phyloP scores from a whole-genome alignment of 2,113 vertebrate genomes.

The Australoheros scitulus region DNA sequence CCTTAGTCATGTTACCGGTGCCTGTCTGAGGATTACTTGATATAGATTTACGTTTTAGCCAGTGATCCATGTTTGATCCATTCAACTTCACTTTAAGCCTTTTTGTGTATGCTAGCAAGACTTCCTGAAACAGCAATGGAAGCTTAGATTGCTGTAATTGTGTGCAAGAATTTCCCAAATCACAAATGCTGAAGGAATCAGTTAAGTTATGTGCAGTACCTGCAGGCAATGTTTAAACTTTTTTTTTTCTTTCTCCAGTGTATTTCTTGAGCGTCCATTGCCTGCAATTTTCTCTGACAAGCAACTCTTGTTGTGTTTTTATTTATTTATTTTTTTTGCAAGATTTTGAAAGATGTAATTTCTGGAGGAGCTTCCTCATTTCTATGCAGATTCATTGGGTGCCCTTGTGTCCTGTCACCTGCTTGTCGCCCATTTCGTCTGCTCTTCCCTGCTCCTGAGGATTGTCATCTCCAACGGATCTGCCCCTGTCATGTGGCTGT shows the following conservation, averaged over 20 bases:
- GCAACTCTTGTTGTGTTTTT: neutral
- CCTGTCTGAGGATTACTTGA: no score
- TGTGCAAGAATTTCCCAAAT: neutral
- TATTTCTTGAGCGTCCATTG: neutral
- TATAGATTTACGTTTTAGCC: no score
- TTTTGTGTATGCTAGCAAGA: neutral
- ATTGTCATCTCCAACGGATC: constrained; percentile 28
- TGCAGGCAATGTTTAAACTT: neutral
- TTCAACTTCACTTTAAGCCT: neutral
- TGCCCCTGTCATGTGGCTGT: constrained; percentile 34
- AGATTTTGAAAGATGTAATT: constrained; percentile 33
- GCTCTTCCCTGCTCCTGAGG: constrained; percentile 12
- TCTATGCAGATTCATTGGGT: constrained; percentile 41
- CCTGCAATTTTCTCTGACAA: neutral
- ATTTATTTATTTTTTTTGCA: neutral
- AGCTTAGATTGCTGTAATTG: neutral
- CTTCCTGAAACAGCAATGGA: neutral
- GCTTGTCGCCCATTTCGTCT: constrained; percentile 24
- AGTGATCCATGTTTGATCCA: no score
- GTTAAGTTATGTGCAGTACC: neutral
- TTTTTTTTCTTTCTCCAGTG: neutral
- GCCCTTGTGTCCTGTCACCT: constrained; percentile 38
- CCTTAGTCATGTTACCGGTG: no score
- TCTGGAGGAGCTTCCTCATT: constrained; percentile 29
- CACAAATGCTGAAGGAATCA: neutral